phyloP scores from a whole-genome alignment of 2,113 vertebrate species.

The Misgurnus mizolepis region DNA sequence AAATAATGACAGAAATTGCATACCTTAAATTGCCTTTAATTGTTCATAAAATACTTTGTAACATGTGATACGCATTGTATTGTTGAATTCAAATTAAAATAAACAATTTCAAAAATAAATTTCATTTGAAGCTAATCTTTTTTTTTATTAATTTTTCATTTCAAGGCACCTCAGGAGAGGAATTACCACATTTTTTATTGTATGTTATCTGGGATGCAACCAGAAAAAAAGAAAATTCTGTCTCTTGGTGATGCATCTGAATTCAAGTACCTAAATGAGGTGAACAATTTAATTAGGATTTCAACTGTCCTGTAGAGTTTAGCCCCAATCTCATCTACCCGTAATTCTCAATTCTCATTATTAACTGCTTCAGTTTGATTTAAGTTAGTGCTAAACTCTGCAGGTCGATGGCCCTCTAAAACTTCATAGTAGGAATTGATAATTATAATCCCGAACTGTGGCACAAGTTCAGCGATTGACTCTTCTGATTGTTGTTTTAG shows the following conservation, averaged over 20 bases:
- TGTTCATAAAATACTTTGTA: background rate
- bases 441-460: background rate
- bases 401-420: too few relatives aligned
- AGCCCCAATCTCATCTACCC: too few relatives aligned
- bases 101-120: too few relatives aligned
- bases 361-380: too few relatives aligned
- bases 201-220: conserved; percentile 84
- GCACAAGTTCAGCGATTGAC: background rate
- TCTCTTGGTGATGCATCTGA: conserved; percentile 77
- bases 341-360: too few relatives aligned
- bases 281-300: conserved; percentile 50
- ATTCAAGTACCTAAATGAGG: conserved; percentile 87
- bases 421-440: background rate
- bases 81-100: too few relatives aligned
- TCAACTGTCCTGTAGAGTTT: background rate
- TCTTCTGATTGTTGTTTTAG: conserved; percentile 61
- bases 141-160: background rate
- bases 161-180: conserved; percentile 84
- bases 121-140: background rate
- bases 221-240: conserved; percentile 82
- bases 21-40: background rate
- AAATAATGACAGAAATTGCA: too few relatives aligned
- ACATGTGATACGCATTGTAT: background rate
- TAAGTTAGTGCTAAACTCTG: too few relatives aligned
- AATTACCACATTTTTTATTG: conserved; percentile 98